Percentiles rank a stretch among this genome's conserved stretches.
Evolutionary conservation across 2,113 vertebrate species (phyloP).

Genomic region (Perca schrenkii): DNA sequence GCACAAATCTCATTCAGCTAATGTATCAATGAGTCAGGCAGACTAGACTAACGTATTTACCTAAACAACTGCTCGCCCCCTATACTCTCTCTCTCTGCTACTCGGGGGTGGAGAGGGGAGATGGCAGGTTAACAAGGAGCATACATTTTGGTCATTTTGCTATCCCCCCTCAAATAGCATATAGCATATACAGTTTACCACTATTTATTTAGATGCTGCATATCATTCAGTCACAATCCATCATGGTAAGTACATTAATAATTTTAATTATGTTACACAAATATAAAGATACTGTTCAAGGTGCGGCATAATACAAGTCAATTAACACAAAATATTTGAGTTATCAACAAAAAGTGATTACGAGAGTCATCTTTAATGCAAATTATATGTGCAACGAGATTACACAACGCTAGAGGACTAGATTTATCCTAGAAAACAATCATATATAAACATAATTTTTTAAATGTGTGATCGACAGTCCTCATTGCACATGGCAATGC

Average conservation of each 20-base stretch:
- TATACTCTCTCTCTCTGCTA: no score
- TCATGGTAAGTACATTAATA: neutral
- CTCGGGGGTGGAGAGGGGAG: no score
- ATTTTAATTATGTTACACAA: neutral
- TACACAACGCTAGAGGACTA: no score
- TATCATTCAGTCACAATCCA: neutral
- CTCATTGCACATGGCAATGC: constrained; percentile 45
- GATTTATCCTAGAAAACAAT: neutral
- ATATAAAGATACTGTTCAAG: neutral
- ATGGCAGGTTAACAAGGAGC: no score
- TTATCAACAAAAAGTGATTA: neutral
- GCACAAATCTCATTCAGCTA: no score
- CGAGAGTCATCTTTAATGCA: neutral
- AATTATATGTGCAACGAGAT: neutral
- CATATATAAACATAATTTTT: neutral
- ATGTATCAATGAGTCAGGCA: no score
- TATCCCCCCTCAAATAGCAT: no score
- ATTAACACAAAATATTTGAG: neutral
- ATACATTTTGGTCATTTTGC: no score
- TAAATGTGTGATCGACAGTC: neutral
- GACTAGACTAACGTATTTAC: no score
- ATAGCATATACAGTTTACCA: neutral
- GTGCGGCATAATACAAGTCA: neutral
- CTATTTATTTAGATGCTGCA: constrained; percentile 2
- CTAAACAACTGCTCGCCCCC: no score